phyloP scores from a whole-genome alignment of 2,113 vertebrate genomes.

The Bambusicola thoracicus region DNA sequence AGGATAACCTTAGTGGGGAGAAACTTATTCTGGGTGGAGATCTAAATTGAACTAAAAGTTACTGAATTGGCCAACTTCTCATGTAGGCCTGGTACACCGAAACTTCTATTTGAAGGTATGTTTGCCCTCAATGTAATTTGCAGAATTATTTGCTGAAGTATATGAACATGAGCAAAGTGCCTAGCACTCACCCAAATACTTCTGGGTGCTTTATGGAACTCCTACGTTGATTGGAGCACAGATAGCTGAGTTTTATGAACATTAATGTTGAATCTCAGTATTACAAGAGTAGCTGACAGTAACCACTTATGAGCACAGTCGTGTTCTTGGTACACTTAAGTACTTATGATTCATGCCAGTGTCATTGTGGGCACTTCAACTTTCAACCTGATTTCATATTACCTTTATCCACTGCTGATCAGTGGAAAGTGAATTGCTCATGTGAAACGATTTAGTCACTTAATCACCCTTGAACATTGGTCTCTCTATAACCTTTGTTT shows the following conservation, averaged over 20 bases:
- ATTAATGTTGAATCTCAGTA: background rate
- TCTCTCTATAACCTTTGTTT: background rate
- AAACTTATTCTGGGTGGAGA: background rate
- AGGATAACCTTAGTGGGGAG: background rate
- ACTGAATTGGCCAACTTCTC: background rate
- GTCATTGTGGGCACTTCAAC: background rate
- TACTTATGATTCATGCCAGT: background rate
- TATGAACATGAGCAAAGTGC: background rate
- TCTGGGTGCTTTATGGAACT: background rate
- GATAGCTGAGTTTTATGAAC: background rate
- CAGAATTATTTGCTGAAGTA: background rate
- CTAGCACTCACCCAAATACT: background rate
- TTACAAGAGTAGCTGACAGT: background rate
- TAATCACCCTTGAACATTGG: conserved; percentile 7
- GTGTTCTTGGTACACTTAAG: background rate
- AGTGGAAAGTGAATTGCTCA: background rate
- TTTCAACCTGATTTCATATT: background rate
- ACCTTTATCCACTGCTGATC: background rate
- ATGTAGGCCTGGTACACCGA: background rate
- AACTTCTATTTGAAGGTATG: background rate
- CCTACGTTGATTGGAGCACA: background rate
- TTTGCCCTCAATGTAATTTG: background rate
- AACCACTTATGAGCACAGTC: background rate
- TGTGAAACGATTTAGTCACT: background rate
- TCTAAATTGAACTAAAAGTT: background rate